These are phyloP conservation scores for Hyles euphorbiae DNA, from an alignment of 1,140 invertebrate species.

Conservation along the genomic window DNA sequence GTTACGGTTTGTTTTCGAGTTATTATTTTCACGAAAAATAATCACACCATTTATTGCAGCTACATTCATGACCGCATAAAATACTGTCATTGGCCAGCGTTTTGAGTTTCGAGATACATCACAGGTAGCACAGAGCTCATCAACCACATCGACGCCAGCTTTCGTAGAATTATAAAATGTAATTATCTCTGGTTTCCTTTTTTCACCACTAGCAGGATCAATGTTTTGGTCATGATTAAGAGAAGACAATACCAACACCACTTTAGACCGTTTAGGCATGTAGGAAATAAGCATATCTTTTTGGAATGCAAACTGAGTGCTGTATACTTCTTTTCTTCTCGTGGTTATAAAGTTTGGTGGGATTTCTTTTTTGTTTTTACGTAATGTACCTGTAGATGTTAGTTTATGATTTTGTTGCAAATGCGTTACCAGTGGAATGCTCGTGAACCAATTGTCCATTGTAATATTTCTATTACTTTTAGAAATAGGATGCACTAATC, in stretches of 20 bases:
- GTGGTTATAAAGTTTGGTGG: constrained; percentile 17
- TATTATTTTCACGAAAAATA: constrained; percentile 1
- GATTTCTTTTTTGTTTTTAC: constrained; percentile 66
- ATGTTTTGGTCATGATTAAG: background rate
- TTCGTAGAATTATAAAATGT: constrained; percentile 3
- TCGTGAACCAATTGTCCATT: constrained; percentile 23
- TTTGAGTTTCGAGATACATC: constrained; percentile 28
- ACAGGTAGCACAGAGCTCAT: constrained; percentile 36
- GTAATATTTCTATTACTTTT: constrained; percentile 29
- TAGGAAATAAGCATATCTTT: background rate
- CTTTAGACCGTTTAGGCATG: background rate
- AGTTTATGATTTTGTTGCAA: constrained; percentile 28
- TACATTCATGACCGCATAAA: constrained; percentile 43
- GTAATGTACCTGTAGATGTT: constrained; percentile 61
- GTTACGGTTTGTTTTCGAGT: no score
- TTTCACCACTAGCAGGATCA: background rate
- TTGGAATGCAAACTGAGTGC: background rate
- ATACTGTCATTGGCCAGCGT: constrained; percentile 41
- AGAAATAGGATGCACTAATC: constrained; percentile 17
- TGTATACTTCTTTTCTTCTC: constrained; percentile 28
- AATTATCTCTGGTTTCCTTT: background rate
- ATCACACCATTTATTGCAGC: constrained; percentile 21
- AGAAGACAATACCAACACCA: background rate
- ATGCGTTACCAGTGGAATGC: constrained; percentile 35
- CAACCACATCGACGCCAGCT: constrained; percentile 17